Conservation (phyloP, 2,113 vertebrate genomes). For the Connochaetes taurinus region DNA sequence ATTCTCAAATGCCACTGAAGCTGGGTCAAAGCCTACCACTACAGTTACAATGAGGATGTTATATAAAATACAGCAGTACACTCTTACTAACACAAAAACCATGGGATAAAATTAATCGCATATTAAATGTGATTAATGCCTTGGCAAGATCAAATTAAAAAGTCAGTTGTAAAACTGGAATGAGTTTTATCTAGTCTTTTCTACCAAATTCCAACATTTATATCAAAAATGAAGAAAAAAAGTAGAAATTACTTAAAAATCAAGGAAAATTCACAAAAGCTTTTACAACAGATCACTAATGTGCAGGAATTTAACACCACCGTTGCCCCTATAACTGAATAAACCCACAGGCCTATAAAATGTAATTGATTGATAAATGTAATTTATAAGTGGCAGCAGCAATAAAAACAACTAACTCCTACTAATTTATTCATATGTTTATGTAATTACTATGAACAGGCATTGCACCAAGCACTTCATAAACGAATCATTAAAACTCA, state of each 20-base stretch:
- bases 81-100: neutral
- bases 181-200: neutral
- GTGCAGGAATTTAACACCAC: neutral
- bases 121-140: neutral
- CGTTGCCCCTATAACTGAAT: neutral
- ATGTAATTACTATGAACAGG: neutral
- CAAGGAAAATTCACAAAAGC: conserved; percentile 7
- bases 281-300: neutral
- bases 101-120: neutral
- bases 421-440: neutral
- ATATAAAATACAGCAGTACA: neutral
- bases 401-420: conserved; percentile 22
- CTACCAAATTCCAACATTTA: neutral
- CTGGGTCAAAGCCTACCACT: neutral
- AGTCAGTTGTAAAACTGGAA: neutral
- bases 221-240: conserved; percentile 24
- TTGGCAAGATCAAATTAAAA: conserved; percentile 31
- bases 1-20: neutral
- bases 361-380: neutral
- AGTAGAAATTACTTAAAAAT: neutral
- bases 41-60: neutral
- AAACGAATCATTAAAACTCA: neutral
- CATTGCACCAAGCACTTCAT: neutral
- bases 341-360: neutral
- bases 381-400: neutral